Evolutionary conservation across 2,113 vertebrate genomes (phyloP).

Genomic region (Zosterops hypoxanthus): DNA sequence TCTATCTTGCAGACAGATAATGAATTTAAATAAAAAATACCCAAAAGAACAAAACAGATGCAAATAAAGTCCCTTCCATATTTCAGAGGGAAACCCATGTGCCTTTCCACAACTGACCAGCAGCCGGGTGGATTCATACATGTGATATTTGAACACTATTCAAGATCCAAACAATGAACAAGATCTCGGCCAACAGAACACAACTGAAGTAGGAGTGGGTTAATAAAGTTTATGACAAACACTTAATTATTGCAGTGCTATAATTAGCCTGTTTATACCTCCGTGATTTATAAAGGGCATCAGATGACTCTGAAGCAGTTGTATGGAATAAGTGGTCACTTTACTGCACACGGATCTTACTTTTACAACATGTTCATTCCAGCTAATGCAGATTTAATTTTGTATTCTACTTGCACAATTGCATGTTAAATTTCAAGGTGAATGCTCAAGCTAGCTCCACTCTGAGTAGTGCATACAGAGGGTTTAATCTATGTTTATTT

Average conservation of each 20-base stretch:
- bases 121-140: neutral
- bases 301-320: conserved; percentile 3
- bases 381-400: neutral
- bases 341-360: neutral
- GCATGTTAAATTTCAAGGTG: neutral
- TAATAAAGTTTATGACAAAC: conserved; percentile 45
- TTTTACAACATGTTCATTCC: neutral
- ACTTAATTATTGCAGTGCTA: neutral
- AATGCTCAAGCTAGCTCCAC: neutral
- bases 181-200: neutral
- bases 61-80: neutral
- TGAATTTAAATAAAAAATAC: neutral
- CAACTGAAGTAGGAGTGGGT: neutral
- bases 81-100: neutral
- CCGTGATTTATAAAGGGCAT: conserved; percentile 25
- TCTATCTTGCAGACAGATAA: neutral
- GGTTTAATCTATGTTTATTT: neutral
- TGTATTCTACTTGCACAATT: neutral
- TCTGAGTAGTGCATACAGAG: neutral
- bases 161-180: neutral
- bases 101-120: neutral
- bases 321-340: neutral
- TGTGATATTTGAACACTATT: neutral
- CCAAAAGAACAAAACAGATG: neutral
- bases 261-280: conserved; percentile 53